Evolutionary conservation across 2,113 vertebrate species (phyloP).

Genomic region (Urocolius indicus): DNA sequence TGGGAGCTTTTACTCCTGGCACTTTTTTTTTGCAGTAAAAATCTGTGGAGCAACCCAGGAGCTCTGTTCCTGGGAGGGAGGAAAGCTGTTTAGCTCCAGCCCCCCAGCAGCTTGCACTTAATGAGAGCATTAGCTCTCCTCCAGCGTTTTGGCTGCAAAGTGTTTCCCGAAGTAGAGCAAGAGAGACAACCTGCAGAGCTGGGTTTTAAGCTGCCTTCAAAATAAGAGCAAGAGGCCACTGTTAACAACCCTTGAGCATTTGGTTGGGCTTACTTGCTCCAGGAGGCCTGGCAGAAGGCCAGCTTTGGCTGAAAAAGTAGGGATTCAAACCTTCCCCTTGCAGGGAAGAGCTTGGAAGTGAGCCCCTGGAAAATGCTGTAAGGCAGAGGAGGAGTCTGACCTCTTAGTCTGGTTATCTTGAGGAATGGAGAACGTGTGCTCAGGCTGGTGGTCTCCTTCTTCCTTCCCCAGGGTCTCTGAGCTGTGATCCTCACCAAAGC

Average conservation of each 20-base stretch:
- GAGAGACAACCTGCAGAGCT: neutral
- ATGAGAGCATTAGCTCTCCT: neutral
- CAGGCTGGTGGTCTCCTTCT: neutral
- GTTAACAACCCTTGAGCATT: neutral
- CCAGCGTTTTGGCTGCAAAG: neutral
- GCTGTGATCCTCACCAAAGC: neutral
- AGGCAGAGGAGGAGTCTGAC: neutral
- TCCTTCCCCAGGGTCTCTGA: neutral
- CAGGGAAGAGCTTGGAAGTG: neutral
- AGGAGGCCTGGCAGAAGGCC: neutral
- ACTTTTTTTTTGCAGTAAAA: neutral
- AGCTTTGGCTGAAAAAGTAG: neutral
- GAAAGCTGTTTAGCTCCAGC: neutral
- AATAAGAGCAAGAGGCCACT: neutral
- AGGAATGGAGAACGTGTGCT: neutral
- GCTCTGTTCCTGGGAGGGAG: neutral
- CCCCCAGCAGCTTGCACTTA: neutral
- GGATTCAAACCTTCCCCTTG: neutral
- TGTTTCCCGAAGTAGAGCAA: neutral
- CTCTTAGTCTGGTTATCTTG: neutral
- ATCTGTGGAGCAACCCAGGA: neutral
- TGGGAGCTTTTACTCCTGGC: accelerated
- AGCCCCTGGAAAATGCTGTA: neutral
- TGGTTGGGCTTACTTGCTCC: neutral
- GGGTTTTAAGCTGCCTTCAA: neutral